These are phyloP conservation scores for Oceanodroma leucorhoa DNA, from an alignment of 2,797 vertebrate genomes.

Conservation along the genomic window DNA sequence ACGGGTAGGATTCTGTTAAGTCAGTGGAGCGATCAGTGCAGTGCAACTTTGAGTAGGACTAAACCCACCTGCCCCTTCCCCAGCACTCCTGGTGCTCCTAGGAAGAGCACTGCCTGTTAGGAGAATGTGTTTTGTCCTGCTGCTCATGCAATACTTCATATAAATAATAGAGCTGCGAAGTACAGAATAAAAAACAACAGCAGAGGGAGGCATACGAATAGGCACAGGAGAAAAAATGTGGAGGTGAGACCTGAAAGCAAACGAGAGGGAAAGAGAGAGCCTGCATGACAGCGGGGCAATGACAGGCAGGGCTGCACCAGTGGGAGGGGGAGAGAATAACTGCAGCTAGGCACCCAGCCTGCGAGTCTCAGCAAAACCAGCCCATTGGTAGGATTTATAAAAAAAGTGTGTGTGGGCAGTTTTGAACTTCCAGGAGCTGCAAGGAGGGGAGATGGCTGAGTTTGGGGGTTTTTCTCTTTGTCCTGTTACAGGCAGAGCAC, in stretches of 20 bases:
- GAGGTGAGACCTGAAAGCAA: neutral
- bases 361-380: neutral
- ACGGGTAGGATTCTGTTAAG: neutral
- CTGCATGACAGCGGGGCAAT: accelerated
- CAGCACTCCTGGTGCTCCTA: neutral
- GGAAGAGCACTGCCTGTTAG: neutral
- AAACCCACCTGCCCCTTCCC: neutral
- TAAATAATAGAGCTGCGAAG: neutral
- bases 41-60: neutral
- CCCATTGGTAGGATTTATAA: neutral
- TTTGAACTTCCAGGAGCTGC: neutral
- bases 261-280: neutral
- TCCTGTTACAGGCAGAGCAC: neutral
- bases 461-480: accelerated
- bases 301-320: accelerated
- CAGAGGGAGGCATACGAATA: neutral
- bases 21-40: neutral
- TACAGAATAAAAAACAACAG: neutral
- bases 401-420: neutral
- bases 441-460: neutral
- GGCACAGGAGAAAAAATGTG: neutral
- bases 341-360: neutral
- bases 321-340: neutral
- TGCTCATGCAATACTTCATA: neutral
- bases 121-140: neutral